phyloP scores from a whole-genome alignment of 2,797 vertebrate genomes.

The Anguilla anguilla region DNA sequence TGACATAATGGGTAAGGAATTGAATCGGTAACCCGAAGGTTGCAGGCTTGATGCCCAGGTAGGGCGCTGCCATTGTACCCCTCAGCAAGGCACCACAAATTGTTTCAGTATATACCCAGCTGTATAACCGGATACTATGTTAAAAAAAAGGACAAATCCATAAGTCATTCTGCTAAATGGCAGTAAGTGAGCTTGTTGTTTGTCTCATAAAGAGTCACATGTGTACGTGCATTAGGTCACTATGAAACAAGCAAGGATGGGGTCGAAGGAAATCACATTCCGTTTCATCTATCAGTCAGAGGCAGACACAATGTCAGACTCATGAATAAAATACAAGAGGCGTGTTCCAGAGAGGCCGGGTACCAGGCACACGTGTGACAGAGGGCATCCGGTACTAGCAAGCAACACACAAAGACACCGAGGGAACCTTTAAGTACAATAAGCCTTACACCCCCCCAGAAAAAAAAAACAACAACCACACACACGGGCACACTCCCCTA shows the following conservation, averaged over 20 bases:
- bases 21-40: neutral
- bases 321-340: slow-evolving; percentile 2
- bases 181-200: neutral
- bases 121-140: neutral
- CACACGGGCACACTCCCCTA: slow-evolving; percentile 4
- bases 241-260: neutral
- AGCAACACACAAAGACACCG: neutral
- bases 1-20: neutral
- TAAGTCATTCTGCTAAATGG: neutral
- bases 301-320: neutral
- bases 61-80: neutral
- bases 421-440: neutral
- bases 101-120: neutral
- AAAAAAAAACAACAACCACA: neutral
- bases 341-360: neutral
- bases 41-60: neutral
- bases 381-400: neutral
- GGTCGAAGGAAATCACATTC: neutral
- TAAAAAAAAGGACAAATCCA: neutral
- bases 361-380: neutral
- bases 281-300: neutral
- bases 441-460: neutral
- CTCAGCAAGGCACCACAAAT: neutral
- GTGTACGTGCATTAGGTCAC: neutral
- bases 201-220: neutral